Percentiles rank a stretch among this genome's conserved stretches.
Evolutionary conservation across 2,888 invertebrate species (phyloP).

Genomic region (Actias luna): DNA sequence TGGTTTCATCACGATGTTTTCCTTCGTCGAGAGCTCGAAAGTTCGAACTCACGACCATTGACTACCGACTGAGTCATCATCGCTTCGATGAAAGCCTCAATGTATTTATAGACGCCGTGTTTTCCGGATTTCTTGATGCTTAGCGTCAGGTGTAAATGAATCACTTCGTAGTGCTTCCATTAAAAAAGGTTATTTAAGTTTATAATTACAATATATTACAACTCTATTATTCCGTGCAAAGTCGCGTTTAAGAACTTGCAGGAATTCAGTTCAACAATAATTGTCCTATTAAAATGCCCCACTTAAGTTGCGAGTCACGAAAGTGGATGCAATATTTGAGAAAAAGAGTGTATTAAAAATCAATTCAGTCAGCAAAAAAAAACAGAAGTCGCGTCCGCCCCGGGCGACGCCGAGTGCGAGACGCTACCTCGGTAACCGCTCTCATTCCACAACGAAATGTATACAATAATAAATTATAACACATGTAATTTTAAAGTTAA

Average conservation of each 20-base stretch:
- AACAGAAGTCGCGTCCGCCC: constrained; percentile 40
- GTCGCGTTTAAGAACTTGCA: not conserved
- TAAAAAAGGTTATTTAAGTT: too few relatives aligned
- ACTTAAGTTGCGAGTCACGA: not conserved
- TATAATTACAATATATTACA: too few relatives aligned
- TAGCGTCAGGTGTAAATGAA: too few relatives aligned
- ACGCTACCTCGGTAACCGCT: constrained; percentile 25
- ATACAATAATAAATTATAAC: constrained; percentile 1
- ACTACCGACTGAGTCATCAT: too few relatives aligned
- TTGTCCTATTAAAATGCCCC: not conserved
- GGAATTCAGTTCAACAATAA: not conserved
- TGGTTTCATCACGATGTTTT: too few relatives aligned
- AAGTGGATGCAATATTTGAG: constrained; percentile 20
- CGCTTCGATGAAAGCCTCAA: too few relatives aligned
- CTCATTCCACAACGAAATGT: not conserved
- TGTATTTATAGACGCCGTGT: too few relatives aligned
- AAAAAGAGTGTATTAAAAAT: constrained; percentile 44
- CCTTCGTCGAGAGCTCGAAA: too few relatives aligned
- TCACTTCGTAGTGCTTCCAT: too few relatives aligned
- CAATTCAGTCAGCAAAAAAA: constrained; percentile 44
- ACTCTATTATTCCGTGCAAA: not conserved
- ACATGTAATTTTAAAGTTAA: not conserved
- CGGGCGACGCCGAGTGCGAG: constrained; percentile 26
- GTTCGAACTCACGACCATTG: too few relatives aligned
- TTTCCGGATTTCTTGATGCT: too few relatives aligned